Conservation (phyloP, 1,140 invertebrate species). For the Macrocentrus cingulum region DNA sequence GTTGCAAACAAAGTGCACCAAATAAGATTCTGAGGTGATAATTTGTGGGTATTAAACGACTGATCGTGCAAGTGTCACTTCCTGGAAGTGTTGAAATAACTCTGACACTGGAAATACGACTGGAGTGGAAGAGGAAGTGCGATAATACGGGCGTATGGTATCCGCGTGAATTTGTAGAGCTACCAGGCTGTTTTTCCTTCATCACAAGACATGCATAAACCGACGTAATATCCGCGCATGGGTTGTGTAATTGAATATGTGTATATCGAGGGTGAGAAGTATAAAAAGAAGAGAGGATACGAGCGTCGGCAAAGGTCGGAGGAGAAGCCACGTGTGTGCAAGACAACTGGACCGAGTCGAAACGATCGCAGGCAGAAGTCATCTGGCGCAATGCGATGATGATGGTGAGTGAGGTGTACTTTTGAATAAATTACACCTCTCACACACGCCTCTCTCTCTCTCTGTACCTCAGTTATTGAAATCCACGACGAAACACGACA, state of each 20-base stretch:
- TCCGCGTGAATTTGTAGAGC: no score
- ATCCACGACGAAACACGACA: slow-evolving; percentile 17
- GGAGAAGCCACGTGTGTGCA: slow-evolving; percentile 15
- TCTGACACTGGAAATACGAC: not conserved
- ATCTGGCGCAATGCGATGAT: slow-evolving; percentile 14
- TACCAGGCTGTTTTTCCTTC: no score
- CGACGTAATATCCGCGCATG: slow-evolving; percentile 11
- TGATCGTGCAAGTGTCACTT: no score
- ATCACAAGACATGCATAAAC: no score
- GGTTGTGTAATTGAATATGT: slow-evolving; percentile 13
- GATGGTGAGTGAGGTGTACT: no score
- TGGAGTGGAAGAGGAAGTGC: not conserved
- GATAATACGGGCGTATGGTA: no score
- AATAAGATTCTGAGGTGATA: no score
- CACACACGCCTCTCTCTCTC: no score
- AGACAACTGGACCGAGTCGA: slow-evolving; percentile 16
- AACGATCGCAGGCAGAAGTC: slow-evolving; percentile 5
- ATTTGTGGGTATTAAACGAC: no score
- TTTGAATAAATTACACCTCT: no score
- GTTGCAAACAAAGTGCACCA: no score
- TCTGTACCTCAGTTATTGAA: no score
- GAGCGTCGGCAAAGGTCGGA: not conserved
- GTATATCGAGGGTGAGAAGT: slow-evolving; percentile 21
- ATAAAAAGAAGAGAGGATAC: not conserved
- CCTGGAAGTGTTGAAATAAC: slow-evolving; percentile 4